Conservation (phyloP, 2,888 invertebrate species). For the Epiblema foenella region DNA sequence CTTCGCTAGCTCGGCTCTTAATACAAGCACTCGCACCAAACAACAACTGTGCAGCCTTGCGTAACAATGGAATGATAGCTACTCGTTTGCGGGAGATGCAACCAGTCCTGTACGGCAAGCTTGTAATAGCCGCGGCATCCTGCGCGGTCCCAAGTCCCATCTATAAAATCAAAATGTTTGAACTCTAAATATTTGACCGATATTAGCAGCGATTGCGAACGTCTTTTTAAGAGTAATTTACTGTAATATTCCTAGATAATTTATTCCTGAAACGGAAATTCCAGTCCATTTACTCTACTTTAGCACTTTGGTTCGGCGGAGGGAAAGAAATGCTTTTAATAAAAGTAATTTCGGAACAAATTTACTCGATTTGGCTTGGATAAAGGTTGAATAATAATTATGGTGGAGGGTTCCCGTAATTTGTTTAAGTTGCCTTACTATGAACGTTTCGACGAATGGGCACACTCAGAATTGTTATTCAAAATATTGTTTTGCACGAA, state of each 20-base stretch:
- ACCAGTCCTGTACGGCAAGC: not conserved
- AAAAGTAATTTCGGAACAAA: constrained; percentile 79
- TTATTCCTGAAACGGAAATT: constrained; percentile 77
- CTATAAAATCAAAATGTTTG: constrained; percentile 34
- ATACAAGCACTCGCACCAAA: too few species aligned
- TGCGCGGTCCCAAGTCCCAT: constrained; percentile 2
- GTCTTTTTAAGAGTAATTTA: constrained; percentile 64
- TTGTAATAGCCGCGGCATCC: constrained; percentile 21
- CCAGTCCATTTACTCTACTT: constrained; percentile 80
- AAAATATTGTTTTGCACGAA: constrained; percentile 59
- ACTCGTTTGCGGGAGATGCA: constrained; percentile 8
- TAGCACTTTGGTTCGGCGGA: constrained; percentile 75
- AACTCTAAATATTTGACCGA: constrained; percentile 38
- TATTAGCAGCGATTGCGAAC: constrained; percentile 53
- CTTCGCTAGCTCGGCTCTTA: too few species aligned
- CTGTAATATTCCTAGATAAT: constrained; percentile 72
- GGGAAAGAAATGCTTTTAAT: constrained; percentile 81
- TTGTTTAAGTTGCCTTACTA: constrained; percentile 67
- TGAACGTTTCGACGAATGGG: constrained; percentile 54
- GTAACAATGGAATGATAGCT: too few species aligned
- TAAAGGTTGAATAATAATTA: constrained; percentile 81
- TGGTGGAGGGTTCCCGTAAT: constrained; percentile 65
- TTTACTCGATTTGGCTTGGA: constrained; percentile 75
- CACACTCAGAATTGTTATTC: constrained; percentile 51
- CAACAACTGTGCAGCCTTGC: too few species aligned